Evolutionary conservation across 2,113 vertebrate species (phyloP).

Genomic region (Thinocorus orbignyianus): DNA sequence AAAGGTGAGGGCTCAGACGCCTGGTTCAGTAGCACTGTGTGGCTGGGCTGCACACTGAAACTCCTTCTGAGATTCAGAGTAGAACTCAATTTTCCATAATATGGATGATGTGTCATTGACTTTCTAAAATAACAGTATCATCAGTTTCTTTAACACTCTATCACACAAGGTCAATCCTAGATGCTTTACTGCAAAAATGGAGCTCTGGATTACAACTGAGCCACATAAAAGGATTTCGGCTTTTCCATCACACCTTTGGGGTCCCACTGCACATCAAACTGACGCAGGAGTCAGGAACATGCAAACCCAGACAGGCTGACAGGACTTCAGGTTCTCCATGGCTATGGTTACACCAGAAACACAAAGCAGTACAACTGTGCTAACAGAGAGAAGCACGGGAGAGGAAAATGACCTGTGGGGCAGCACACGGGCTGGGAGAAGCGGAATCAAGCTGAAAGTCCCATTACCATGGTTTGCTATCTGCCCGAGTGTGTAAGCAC

Average conservation of each 20-base stretch:
- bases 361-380: background rate
- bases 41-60: background rate
- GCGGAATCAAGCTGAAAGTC: background rate
- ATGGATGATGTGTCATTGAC: background rate
- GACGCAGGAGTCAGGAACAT: background rate
- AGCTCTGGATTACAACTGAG: background rate
- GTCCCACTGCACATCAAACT: background rate
- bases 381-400: background rate
- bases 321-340: background rate
- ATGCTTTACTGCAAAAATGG: background rate
- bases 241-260: background rate
- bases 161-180: background rate
- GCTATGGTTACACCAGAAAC: background rate
- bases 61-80: background rate
- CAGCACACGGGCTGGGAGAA: background rate
- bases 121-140: background rate
- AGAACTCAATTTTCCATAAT: background rate
- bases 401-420: background rate
- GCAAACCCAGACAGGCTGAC: background rate
- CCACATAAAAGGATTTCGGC: background rate
- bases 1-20: background rate
- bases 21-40: background rate
- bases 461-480: background rate
- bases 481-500: background rate
- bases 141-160: background rate